These are phyloP conservation scores for Conus betulinus DNA, from an alignment of 1,140 invertebrate species.

Conservation along the genomic window DNA sequence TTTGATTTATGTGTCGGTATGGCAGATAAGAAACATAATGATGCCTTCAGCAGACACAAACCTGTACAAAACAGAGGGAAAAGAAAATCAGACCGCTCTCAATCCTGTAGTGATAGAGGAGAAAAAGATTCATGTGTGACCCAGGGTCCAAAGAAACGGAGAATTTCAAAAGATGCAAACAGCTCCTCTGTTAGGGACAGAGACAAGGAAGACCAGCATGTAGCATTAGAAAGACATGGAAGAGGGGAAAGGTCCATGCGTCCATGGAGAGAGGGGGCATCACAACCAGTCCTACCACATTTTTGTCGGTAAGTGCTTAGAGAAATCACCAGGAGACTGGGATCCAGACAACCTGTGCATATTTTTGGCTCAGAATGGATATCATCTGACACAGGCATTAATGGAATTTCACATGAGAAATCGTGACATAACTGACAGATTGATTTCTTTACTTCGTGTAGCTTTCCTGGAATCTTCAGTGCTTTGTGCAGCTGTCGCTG, in stretches of 20 bases:
- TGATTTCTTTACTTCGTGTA: background rate
- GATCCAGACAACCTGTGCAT: background rate
- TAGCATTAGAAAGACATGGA: background rate
- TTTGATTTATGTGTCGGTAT: no score
- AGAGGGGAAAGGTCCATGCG: background rate
- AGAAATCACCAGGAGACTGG: background rate
- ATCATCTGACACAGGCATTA: background rate
- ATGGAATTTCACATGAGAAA: background rate
- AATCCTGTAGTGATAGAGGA: no score
- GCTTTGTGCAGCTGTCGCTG: background rate
- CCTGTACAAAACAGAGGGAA: background rate
- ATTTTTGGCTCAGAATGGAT: background rate
- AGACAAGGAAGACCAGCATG: background rate
- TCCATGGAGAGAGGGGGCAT: background rate
- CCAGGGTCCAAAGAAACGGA: background rate
- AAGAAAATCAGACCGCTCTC: background rate
- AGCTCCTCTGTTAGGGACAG: background rate
- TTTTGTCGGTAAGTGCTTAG: background rate
- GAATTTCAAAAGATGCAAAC: background rate
- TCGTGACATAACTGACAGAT: background rate
- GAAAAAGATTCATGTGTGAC: background rate
- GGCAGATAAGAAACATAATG: no score
- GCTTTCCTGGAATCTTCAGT: background rate
- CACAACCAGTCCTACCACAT: background rate
- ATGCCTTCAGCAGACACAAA: background rate